Base-by-base conservation (phyloP, 37 sponge, comb jelly and placozoan genomes). In the Tethya wilhelma region DNA sequence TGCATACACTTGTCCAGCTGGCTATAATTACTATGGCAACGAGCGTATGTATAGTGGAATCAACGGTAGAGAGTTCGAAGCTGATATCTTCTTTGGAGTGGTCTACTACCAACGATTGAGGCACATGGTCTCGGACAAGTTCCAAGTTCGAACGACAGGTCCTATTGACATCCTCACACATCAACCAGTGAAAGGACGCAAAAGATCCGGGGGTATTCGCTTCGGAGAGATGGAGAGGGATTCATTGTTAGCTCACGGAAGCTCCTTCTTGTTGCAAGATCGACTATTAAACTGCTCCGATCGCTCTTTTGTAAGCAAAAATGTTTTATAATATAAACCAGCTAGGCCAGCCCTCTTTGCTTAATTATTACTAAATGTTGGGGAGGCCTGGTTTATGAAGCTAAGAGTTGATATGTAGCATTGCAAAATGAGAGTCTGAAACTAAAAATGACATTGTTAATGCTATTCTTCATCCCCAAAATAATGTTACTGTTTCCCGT, bases 91-190 rank as follows among this genome's bases (percentile, higher is more conserved):
- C 79, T 75, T 98, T 60, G 99, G 99, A 9, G 79, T 82, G 4
- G 90, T 98, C 26, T 98, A 98, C 81, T 98, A 98, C 66, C 99
- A 98, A 69, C 71, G 99, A 40, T 71, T 98, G 44, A 90, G 99
- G 34, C 99, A 98, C 80, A 98, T 98, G 99, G 94, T 98, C 20
- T 82, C 96, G 0, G 99, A 98, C 73, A 98, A 98, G 74, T 98
- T 90, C 62, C 99, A 98, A 87, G 96, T 96, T 28, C 84, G 99
- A 2, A 98, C 99, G 0, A 98, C 99, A 25, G 99, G 99, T n/a
- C 96, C 99, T 6, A 86, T 98, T 56, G 96, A 98, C 79, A 83
- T 79, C 29, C 78, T 98, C 8, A 98, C 99, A 11, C 92, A 94
- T 64, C 99, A 98, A 63, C 99, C 99, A 49, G 89, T 96, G 60